phyloP scores from a whole-genome alignment of 64 coral and sea anemone species.

The Pocillopora verrucosa region DNA sequence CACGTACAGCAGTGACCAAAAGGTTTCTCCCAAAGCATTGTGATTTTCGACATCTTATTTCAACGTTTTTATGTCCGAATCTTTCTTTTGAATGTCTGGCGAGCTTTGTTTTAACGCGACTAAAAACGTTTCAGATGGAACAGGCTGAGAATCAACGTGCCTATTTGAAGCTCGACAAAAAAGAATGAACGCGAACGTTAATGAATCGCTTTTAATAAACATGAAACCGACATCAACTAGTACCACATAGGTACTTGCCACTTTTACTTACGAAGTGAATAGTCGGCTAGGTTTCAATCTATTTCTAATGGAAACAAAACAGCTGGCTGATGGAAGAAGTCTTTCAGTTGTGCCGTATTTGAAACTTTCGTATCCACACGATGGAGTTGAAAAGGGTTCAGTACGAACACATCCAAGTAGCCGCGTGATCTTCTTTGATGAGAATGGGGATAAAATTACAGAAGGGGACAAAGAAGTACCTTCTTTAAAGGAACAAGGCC shows the following conservation, averaged over 20 bases:
- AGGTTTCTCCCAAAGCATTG: neutral
- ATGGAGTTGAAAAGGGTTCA: neutral
- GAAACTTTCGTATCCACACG: neutral
- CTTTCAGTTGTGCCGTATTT: neutral
- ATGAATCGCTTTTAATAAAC: too few relatives aligned
- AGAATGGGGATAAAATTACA: conserved; percentile 24
- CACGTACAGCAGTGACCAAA: too few relatives aligned
- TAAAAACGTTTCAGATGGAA: too few relatives aligned
- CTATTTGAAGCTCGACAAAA: too few relatives aligned
- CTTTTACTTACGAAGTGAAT: too few relatives aligned
- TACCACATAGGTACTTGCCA: too few relatives aligned
- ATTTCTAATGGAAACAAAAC: neutral
- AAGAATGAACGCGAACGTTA: too few relatives aligned
- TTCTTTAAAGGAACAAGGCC: neutral
- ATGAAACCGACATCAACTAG: too few relatives aligned
- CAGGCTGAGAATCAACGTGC: too few relatives aligned
- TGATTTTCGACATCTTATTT: neutral
- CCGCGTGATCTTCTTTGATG: neutral
- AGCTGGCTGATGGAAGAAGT: neutral
- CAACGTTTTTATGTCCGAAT: too few relatives aligned
- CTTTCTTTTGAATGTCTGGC: too few relatives aligned
- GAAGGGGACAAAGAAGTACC: neutral
- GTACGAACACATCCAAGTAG: neutral
- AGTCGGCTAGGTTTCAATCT: neutral
- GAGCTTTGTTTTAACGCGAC: too few relatives aligned